Evolutionary conservation across 2,113 vertebrate species (phyloP), one percentile per base, ranked within the genome.

Genomic region (Gallinago media): DNA sequence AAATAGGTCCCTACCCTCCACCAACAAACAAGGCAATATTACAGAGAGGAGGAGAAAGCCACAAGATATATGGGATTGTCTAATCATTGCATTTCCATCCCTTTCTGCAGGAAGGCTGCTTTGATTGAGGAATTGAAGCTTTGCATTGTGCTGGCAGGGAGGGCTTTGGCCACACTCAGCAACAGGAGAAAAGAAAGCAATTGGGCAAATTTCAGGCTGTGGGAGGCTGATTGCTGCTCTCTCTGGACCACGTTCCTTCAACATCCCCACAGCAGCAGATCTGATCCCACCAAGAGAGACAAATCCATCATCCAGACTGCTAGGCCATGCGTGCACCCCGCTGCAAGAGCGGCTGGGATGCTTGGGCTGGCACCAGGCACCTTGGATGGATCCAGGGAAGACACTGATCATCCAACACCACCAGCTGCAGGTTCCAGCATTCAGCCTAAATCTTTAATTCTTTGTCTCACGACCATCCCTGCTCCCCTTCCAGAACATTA

Each of bases 221-320:
- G 59, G 96, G 94, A 74, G 80, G 91, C 78, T 96, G 98, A 97
- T 96, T 97, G 94, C 94, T 93, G 70, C 72, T 12, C 85, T 81
- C 72, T 9, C 19, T 2, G 6, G 32, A 20, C 13, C 40, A 18
- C 8, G 15, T 8, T 70, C 72, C 38, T 61, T 6, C n/a, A 34
- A 17, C 0, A 8, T 46, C 93, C 58, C 18, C 19, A n/a, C 0
- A 2, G 54, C 0, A 72, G 59, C 50, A 80, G 67, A 29, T 52
- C 68, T 0, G 0, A 40, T 31, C 12, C 34, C 40, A 19, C 5
- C 55, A 26, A 0, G 4, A 88, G 67, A 85, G n/a, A 52, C 27
- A 73, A 87, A 47, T 15, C 54, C 70, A 54, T 23, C 78, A 15
- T 55, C 17, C 63, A 49, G 78, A 31, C 40, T 59, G 21, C 10